phyloP scores from a whole-genome alignment of 2,888 invertebrate species.

The Lapara coniferarum region DNA sequence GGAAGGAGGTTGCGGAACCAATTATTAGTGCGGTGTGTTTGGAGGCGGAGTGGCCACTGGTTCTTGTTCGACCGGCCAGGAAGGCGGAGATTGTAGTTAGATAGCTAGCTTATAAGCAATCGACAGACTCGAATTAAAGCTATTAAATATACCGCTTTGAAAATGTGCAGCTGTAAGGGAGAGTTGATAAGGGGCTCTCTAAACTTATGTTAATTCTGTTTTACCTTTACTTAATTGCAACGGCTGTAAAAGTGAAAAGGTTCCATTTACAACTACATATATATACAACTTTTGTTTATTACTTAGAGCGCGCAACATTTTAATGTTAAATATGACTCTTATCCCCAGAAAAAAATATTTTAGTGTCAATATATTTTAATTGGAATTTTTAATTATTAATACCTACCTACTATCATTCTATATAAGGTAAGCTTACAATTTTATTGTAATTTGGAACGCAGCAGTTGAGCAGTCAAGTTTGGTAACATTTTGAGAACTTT shows the following conservation, averaged over 20 bases:
- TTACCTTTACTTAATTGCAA: not conserved
- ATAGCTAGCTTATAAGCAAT: slow-evolving; percentile 42
- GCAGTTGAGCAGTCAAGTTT: too few relatives aligned
- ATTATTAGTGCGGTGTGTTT: slow-evolving; percentile 51
- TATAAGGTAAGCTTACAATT: too few relatives aligned
- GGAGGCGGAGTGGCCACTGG: slow-evolving; percentile 43
- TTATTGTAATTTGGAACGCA: too few relatives aligned
- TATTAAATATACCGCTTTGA: slow-evolving; percentile 38
- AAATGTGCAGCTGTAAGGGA: slow-evolving; percentile 35
- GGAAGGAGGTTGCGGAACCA: slow-evolving; percentile 45
- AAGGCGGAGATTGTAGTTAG: slow-evolving; percentile 46
- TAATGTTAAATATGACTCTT: not conserved
- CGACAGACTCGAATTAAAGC: slow-evolving; percentile 35
- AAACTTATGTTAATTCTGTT: slow-evolving; percentile 35
- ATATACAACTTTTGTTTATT: not conserved
- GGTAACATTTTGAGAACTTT: too few relatives aligned
- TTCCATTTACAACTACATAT: not conserved
- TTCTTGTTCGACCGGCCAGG: slow-evolving; percentile 44
- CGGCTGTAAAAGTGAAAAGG: not conserved
- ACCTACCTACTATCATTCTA: too few relatives aligned
- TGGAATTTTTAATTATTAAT: too few relatives aligned
- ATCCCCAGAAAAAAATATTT: too few relatives aligned
- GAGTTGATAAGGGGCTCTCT: slow-evolving; percentile 34
- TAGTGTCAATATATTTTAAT: too few relatives aligned
- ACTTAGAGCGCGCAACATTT: not conserved